Conservation (phyloP, 2,888 invertebrate species). For the Morinoia aosen region DNA sequence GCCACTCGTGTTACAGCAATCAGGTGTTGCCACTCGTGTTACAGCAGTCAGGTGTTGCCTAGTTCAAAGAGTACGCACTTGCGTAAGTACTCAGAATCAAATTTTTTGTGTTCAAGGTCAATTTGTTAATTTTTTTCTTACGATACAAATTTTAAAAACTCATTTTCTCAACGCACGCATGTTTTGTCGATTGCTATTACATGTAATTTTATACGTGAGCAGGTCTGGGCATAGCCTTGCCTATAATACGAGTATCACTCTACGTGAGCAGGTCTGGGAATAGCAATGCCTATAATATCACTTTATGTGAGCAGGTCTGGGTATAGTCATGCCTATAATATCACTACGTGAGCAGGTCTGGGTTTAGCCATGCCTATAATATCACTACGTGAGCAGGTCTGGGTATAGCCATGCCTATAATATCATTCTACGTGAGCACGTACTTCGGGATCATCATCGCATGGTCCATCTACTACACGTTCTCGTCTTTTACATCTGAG, state of each 20-base stretch:
- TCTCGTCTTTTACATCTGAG: conserved; percentile 73
- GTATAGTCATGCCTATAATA: background rate
- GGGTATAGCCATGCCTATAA: conserved; percentile 61
- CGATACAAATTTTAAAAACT: no score
- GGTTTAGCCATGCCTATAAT: conserved; percentile 53
- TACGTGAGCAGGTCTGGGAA: conserved; percentile 55
- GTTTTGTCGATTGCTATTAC: background rate
- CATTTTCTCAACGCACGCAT: background rate
- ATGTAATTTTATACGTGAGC: background rate
- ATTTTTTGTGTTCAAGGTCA: no score
- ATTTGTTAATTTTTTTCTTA: no score
- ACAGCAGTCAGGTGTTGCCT: no score
- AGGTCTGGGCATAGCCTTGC: background rate
- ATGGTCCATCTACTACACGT: conserved; percentile 85
- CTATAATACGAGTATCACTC: background rate
- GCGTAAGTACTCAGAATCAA: no score
- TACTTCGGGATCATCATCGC: conserved; percentile 72
- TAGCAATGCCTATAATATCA: background rate
- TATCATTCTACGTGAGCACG: conserved; percentile 60
- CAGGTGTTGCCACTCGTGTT: background rate
- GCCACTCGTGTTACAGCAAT: background rate
- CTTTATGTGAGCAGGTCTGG: background rate
- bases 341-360: conserved; percentile 54
- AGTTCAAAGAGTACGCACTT: no score
- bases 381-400: conserved; percentile 62